Evolutionary conservation across 2,797 vertebrate genomes (phyloP), one percentile per base, ranked within the genome.

Genomic region (Bradypus variegatus): DNA sequence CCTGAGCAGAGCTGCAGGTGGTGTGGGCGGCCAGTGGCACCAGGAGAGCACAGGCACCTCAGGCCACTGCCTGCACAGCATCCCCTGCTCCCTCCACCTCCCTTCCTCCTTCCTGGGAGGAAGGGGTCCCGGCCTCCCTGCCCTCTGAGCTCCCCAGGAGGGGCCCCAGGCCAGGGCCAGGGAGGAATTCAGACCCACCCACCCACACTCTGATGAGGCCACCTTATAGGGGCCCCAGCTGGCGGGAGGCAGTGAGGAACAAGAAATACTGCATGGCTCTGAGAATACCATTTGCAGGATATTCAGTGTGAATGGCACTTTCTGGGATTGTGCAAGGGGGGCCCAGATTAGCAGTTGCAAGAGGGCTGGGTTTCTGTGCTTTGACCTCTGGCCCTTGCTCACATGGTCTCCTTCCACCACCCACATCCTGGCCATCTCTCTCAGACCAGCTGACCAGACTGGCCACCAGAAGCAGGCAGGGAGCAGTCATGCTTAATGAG

Each of bases 291-390:
- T 25, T 9, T 21, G 11, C 23, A 19, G 11, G 64, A 3, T 1
- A 7, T 5, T 11, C 23, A 19, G 1, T 0, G 8, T 25, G 58
- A 70, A 45, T 19, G 62, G 90, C 0, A 0, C 2, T 53, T 25
- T 60, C 73, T 36, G 86, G 88, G 75, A 75, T 5, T 31, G 31
- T 36, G 41, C 58, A 18, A 48, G n/a, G 53, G n/a, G 25, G n/a
- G 33, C 14, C 36, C 1, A 16, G 18, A 72, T 21, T 16, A 85
- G 45, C 1, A 3, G 64, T 2, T 48, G 70, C 58, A 21, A 16
- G 58, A 41, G 38, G 8, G 36, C 65, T 15, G 5, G n/a, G 53
- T 60, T 19, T 80, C 67, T 10, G 41, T 1, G n/a, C 2, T 60
- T 31, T 53, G 29, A 25, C 25, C 45, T 77, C 23, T 27, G 38